These are phyloP conservation scores for Sula dactylatra DNA, from an alignment of 2,113 vertebrate genomes.

Conservation along the genomic window DNA sequence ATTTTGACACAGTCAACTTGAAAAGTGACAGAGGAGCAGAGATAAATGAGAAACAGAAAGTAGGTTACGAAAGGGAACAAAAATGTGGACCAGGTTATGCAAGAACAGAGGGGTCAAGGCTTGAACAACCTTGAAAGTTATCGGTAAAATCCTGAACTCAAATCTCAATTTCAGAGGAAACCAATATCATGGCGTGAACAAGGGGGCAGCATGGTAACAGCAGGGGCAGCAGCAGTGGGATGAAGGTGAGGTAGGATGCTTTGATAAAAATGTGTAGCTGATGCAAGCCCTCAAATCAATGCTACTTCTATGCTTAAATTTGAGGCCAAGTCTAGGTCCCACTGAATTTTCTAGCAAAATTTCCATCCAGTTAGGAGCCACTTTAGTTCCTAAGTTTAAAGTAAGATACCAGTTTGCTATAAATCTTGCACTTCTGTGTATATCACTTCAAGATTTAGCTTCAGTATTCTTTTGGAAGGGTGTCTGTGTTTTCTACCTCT, in stretches of 20 bases:
- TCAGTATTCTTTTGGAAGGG: neutral
- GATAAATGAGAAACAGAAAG: slow-evolving; percentile 43
- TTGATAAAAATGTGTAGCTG: neutral
- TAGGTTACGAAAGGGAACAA: slow-evolving; percentile 24
- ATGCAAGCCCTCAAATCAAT: neutral
- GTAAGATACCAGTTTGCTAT: neutral
- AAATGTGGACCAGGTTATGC: slow-evolving; percentile 20
- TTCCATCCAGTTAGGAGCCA: neutral
- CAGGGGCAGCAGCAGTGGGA: neutral
- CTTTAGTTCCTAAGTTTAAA: neutral
- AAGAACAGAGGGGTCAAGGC: slow-evolving; percentile 37
- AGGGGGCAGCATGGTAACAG: neutral
- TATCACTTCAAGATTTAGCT: neutral
- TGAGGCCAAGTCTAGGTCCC: neutral
- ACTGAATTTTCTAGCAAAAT: neutral
- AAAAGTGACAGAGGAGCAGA: neutral
- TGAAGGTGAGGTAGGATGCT: neutral
- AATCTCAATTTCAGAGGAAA: neutral
- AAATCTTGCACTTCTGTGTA: neutral
- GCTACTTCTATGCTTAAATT: neutral
- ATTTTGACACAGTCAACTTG: slow-evolving; percentile 13
- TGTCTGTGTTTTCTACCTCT: neutral
- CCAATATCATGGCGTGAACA: neutral
- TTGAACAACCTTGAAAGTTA: slow-evolving; percentile 39
- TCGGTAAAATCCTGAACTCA: neutral